A percentile compares a stretch with the other conserved stretches of the same genome.
Evolutionary conservation across 2,113 vertebrate species (phyloP).

Genomic region (Raja brachyura): DNA sequence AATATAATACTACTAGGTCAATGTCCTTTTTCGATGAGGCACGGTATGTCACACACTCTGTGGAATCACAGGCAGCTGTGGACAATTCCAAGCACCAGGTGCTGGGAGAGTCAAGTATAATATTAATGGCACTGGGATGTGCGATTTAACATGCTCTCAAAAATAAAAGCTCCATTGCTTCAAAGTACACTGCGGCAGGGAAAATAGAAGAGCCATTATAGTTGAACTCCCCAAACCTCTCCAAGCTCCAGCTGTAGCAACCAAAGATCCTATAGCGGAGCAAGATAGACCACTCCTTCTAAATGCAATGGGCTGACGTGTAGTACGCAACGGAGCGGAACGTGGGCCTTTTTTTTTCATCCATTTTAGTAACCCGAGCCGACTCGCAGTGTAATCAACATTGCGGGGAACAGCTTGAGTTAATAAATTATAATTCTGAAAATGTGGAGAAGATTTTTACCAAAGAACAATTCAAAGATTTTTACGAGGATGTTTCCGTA

Average conservation of each 20-base stretch:
- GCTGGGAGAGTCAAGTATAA: slow-evolving; percentile 1
- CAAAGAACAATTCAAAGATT: too few species aligned
- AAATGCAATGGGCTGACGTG: too few species aligned
- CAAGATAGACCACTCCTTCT: too few species aligned
- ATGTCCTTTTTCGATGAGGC: not conserved
- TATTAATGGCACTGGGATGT: not conserved
- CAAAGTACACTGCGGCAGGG: not conserved
- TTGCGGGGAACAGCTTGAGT: too few species aligned
- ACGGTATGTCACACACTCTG: not conserved
- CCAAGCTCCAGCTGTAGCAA: not conserved
- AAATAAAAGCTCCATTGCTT: slow-evolving; percentile 3
- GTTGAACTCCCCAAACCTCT: not conserved
- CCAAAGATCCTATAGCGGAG: not conserved
- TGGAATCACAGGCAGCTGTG: not conserved
- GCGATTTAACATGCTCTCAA: not conserved
- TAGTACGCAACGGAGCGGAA: too few species aligned
- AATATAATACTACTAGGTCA: not conserved
- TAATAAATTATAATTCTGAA: too few species aligned
- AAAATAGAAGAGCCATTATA: not conserved
- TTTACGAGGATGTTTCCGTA: too few species aligned
- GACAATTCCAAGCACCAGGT: not conserved
- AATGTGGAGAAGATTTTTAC: too few species aligned
- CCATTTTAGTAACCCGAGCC: too few species aligned
- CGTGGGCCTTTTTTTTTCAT: too few species aligned
- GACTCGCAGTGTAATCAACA: too few species aligned